Evolutionary conservation across 2,113 vertebrate genomes (phyloP), one percentile per base, ranked within the genome.

Genomic region (Tupaia chinensis): DNA sequence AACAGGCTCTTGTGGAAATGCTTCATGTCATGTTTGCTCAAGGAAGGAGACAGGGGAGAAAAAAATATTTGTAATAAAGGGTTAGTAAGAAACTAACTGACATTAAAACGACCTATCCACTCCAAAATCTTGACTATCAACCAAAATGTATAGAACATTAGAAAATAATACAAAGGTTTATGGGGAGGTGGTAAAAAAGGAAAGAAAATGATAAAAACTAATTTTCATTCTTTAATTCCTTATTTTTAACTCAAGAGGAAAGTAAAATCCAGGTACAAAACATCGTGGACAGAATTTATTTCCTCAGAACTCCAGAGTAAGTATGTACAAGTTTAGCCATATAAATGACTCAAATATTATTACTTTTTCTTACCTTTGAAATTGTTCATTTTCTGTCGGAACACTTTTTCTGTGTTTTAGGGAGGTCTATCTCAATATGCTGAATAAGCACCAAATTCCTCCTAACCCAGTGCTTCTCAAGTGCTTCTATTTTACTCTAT

Each of bases 81-180:
- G 32, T 97, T 91, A 53, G 63, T 95, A 90, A 93, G 34, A 25
- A 89, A 91, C 60, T n/a, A 94, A 97, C 34, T 83, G 92, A 87
- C 83, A 93, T 94, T 83, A 87, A 97, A 97, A 74, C 4, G n/a
- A 94, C 72, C 27, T 95, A 85, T 77, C 81, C 60, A 23, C 19
- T 91, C 68, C 13, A 96, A 96, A 98, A 89, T n/a, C 54, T 72
- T 83, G 66, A 82, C 85, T 65, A 97, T 91, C 65, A 84, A 9
- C 74, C n/a, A 60, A 70, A 84, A 93, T 66, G 10, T 61, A 1
- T 63, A 96, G 2, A 14, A 87, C 13, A 94, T 96, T 69, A 73
- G 1, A 7, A 78, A 56, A 95, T 89, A 91, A 89, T 80, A 58
- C 87, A 82, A 96, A 93, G 9, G 1, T 58, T 95, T 32, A 68